Conservation (phyloP, 2,888 invertebrate species). For the Tromatobia lineatoria region DNA sequence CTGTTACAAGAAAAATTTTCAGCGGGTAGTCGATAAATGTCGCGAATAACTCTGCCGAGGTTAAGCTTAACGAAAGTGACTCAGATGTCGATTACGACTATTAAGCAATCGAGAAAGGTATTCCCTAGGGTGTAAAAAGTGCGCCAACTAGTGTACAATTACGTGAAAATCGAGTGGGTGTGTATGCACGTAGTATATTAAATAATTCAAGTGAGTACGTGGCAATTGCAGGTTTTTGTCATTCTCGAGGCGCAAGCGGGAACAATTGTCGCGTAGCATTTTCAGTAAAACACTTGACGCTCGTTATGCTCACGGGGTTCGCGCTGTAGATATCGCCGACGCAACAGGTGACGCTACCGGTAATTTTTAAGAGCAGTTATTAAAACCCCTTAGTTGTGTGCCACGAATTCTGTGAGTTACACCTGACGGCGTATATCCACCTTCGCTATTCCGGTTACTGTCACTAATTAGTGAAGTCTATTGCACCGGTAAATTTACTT, state of each 20-base stretch:
- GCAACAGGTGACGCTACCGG: conserved; percentile 78
- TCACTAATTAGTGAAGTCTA: neutral
- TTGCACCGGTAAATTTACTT: neutral
- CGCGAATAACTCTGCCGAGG: conserved; percentile 19
- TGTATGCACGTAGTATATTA: conserved; percentile 1
- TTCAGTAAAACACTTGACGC: conserved; percentile 75
- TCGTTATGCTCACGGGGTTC: conserved; percentile 44
- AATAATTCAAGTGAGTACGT: conserved; percentile 22
- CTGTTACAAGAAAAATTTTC: conserved; percentile 49
- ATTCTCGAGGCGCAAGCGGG: conserved; percentile 23
- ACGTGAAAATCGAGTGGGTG: neutral
- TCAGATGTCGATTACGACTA: conserved; percentile 15
- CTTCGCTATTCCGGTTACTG: neutral
- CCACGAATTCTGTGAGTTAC: conserved; percentile 18
- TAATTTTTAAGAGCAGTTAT: conserved; percentile 76
- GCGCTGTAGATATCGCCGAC: conserved; percentile 69
- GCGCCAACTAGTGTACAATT: neutral
- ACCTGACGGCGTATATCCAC: neutral
- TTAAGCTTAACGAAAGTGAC: neutral
- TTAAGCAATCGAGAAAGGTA: neutral
- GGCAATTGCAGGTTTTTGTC: conserved; percentile 33
- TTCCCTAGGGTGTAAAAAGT: neutral
- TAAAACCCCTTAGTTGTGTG: conserved; percentile 48
- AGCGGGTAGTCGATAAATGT: conserved; percentile 67
- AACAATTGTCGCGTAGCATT: conserved; percentile 70